Base-by-base conservation (phyloP, 2,113 vertebrate genomes). In the Pampusana beccarii region DNA sequence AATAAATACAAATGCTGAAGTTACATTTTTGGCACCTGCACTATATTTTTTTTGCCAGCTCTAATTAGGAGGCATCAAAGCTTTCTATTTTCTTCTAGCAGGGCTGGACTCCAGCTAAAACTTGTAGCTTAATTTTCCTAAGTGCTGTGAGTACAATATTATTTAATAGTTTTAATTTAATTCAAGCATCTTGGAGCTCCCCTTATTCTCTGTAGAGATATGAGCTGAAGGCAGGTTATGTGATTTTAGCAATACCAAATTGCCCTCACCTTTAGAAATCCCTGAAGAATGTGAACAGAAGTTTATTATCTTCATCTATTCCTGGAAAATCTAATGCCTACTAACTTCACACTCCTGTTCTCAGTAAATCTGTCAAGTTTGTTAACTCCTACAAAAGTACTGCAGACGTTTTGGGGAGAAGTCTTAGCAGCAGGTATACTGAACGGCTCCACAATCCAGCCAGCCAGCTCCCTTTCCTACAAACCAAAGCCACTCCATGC, bases 121-220 rank as follows among this genome's bases (percentile, higher is more conserved):
- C 69, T 91, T 91, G 62, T 29, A 92, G 33, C 73, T 79, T 77
- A 72, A 83, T 94, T 92, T 93, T 82, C 70, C 10, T 69, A 79
- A 88, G 54, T 77, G 58, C 80, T 85, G 65, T 26, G 56, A 91
- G 40, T 86, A 19, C n/a, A 87, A 19, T 50, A 51, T 77, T 82
- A 42, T 54, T 79, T 65, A 61, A 65, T 92, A 87, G n/a, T 90
- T 93, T 90, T 72, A 82, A 84, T 93, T 90, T 72, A 82, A 84
- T 69, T 85, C 18, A 57, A 91, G 8, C 16, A 53, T 44, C 48
- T 86, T 2, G 1, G 25, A 85, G 12, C 15, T 79, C 28, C 17
- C 26, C 13, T 44, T 48, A 28, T 24, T 51, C 48, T 83, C 48
- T 7, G 31, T 13, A 80, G 54, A 56, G 36, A 67, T 80, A 12